Conservation (phyloP, 2,888 invertebrate genomes). For the Siphonodentalium dalli region DNA sequence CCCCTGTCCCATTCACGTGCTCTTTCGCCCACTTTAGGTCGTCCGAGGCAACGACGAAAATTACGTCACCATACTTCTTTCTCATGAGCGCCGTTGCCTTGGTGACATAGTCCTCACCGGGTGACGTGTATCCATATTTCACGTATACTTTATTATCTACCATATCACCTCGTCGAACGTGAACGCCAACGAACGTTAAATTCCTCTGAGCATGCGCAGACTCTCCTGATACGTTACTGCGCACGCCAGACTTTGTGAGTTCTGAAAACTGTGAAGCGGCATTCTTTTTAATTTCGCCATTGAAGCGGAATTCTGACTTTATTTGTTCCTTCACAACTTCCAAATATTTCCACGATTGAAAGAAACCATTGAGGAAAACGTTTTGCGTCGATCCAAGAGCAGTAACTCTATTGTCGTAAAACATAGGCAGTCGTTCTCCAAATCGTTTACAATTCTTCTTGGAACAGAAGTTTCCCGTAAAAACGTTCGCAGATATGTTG, state of each 20-base stretch:
- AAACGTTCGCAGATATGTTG: slow-evolving; percentile 4
- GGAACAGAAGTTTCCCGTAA: not conserved
- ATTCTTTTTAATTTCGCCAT: not conserved
- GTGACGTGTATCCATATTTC: slow-evolving; percentile 21
- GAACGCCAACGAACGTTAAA: slow-evolving; percentile 24
- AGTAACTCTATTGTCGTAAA: slow-evolving; percentile 10
- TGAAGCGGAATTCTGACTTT: slow-evolving; percentile 16
- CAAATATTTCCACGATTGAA: slow-evolving; percentile 33
- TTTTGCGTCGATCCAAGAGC: slow-evolving; percentile 2
- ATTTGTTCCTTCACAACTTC: slow-evolving; percentile 4
- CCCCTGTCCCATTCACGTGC: slow-evolving; percentile 12
- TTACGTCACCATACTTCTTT: slow-evolving; percentile 6
- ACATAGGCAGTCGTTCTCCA: slow-evolving; percentile 12
- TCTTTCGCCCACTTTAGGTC: slow-evolving; percentile 25
- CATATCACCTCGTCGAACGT: slow-evolving; percentile 33
- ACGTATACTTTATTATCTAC: not conserved
- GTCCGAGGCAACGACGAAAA: slow-evolving; percentile 29
- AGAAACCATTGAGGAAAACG: slow-evolving; percentile 20
- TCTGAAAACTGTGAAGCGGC: slow-evolving; percentile 10
- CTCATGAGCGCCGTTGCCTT: slow-evolving; percentile 21
- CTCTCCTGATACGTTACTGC: not conserved
- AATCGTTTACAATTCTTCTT: not conserved
- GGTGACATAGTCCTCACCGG: slow-evolving; percentile 11
- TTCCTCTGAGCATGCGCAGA: too few species aligned
- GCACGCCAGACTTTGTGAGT: not conserved